These are phyloP conservation scores for Pristionchus maxplancki DNA, from an alignment of 2,888 invertebrate species.

Conservation along the genomic window DNA sequence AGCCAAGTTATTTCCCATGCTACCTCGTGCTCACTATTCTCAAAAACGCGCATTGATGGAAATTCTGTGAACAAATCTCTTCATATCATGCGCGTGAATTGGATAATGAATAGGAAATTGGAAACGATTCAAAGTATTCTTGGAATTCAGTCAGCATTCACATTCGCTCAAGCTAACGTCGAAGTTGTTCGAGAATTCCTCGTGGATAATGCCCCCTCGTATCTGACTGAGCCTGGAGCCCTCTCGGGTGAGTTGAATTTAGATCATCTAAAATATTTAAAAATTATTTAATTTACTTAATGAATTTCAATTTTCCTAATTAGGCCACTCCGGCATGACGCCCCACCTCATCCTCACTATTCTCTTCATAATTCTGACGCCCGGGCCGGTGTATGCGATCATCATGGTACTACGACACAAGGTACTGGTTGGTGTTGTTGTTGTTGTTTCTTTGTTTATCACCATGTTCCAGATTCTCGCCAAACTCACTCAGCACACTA, in stretches of 20 bases:
- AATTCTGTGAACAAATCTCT: no score
- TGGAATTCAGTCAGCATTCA: neutral
- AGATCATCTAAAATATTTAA: no score
- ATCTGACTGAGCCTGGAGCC: neutral
- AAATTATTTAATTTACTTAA: no score
- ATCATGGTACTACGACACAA: neutral
- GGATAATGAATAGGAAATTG: no score
- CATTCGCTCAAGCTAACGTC: neutral
- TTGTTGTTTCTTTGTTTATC: no score
- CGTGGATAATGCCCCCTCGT: neutral
- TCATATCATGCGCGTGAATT: no score
- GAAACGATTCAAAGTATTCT: no score
- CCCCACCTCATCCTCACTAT: constrained; percentile 8
- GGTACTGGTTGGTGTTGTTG: neutral
- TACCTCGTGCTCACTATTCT: no score
- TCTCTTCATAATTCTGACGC: neutral
- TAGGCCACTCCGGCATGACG: constrained; percentile 10
- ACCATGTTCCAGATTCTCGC: neutral
- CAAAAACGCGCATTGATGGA: no score
- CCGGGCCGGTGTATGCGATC: neutral
- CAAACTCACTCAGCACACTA: neutral
- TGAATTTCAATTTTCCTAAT: no score
- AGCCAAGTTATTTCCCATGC: neutral
- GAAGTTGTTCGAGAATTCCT: neutral
- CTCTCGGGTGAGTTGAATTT: neutral